Conservation (phyloP, 2,797 vertebrate species). For the Malacoctenus gilli region DNA sequence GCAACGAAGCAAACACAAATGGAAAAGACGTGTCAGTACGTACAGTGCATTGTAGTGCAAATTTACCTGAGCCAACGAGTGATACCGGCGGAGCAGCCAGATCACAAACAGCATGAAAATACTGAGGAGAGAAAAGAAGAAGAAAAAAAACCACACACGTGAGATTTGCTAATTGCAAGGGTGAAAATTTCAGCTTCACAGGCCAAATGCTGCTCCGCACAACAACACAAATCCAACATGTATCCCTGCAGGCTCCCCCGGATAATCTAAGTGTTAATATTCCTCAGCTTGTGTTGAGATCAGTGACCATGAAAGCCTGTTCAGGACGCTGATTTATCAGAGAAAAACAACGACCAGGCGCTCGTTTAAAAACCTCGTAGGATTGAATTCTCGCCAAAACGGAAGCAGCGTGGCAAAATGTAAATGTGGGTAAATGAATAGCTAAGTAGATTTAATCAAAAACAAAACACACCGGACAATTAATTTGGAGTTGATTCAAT, state of each 20-base stretch:
- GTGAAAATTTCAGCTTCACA: slow-evolving; percentile 10
- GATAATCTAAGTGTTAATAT: slow-evolving; percentile 5
- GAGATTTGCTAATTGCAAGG: slow-evolving; percentile 16
- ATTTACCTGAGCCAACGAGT: slow-evolving; percentile 87
- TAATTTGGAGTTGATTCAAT: not conserved
- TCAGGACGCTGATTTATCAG: slow-evolving; percentile 3
- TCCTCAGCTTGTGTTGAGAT: slow-evolving; percentile 3
- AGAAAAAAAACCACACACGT: slow-evolving; percentile 20
- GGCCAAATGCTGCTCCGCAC: slow-evolving; percentile 15
- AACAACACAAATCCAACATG: slow-evolving; percentile 11
- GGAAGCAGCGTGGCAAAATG: not conserved
- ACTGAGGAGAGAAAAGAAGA: slow-evolving; percentile 65
- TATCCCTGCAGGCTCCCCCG: slow-evolving; percentile 12
- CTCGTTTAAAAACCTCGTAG: not conserved
- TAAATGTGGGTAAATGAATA: not conserved
- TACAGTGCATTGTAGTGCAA: not conserved
- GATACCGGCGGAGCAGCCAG: slow-evolving; percentile 88
- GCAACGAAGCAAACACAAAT: slow-evolving; percentile 57
- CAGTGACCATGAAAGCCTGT: slow-evolving; percentile 13
- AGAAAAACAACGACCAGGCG: slow-evolving; percentile 1
- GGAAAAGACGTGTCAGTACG: slow-evolving; percentile 11
- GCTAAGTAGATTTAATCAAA: no score
- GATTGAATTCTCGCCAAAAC: not conserved
- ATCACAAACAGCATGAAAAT: slow-evolving; percentile 88
- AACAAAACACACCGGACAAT: not conserved